These are phyloP conservation scores for Chiloscyllium plagiosum DNA, from an alignment of 2,113 vertebrate species.

Conservation along the genomic window DNA sequence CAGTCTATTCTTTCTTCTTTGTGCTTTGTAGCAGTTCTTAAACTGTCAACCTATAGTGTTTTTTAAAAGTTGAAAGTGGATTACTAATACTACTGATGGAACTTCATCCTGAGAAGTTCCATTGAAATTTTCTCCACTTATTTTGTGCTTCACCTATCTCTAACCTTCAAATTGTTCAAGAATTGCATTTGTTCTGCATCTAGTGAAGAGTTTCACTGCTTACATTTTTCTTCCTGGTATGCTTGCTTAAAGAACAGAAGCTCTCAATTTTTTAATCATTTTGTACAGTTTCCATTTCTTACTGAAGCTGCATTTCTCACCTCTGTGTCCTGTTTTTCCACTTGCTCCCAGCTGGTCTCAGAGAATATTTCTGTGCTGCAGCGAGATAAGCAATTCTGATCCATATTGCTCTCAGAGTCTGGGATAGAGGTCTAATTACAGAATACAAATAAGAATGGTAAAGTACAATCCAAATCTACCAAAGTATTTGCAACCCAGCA, in stretches of 20 bases:
- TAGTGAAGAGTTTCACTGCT: background rate
- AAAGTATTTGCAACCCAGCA: background rate
- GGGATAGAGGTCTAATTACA: constrained; percentile 71
- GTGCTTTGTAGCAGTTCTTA: constrained; percentile 22
- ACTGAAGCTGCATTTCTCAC: constrained; percentile 51
- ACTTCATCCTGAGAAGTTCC: background rate
- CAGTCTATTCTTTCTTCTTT: constrained; percentile 31
- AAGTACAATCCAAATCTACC: background rate
- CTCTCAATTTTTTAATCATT: background rate
- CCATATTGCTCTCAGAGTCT: constrained; percentile 88
- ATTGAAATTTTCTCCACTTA: background rate
- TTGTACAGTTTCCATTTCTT: background rate
- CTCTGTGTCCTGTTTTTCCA: constrained; percentile 96
- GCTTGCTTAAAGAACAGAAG: background rate
- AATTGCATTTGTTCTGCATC: background rate
- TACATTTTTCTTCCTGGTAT: background rate
- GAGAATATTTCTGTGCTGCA: constrained; percentile 98
- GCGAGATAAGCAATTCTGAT: constrained; percentile 90
- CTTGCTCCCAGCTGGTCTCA: constrained; percentile 98
- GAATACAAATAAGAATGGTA: background rate
- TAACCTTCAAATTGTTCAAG: background rate
- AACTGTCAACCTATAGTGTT: constrained; percentile 6
- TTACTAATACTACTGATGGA: background rate
- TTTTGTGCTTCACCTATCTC: background rate
- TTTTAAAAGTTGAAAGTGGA: background rate